Evolutionary conservation across 2,888 invertebrate genomes (phyloP).

Genomic region (Adelognathus sp.): DNA sequence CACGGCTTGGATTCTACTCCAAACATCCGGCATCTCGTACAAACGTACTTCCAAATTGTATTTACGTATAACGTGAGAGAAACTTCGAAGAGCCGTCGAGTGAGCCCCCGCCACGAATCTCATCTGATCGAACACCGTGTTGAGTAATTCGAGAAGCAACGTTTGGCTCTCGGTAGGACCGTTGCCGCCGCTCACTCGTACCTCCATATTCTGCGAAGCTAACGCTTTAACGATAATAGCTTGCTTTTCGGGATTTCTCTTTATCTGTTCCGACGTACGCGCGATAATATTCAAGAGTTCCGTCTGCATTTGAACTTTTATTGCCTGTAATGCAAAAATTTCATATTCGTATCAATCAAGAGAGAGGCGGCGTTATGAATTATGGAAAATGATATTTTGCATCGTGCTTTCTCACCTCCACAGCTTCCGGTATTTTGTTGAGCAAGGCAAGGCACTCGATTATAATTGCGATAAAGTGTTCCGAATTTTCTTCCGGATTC

Average conservation of each 20-base stretch:
- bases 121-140: slow-evolving; percentile 91
- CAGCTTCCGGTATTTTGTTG: slow-evolving; percentile 91
- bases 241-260: slow-evolving; percentile 59
- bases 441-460: slow-evolving; percentile 93
- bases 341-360: background rate
- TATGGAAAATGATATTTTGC: background rate
- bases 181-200: slow-evolving; percentile 54
- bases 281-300: slow-evolving; percentile 91
- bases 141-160: slow-evolving; percentile 85
- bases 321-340: slow-evolving; percentile 85
- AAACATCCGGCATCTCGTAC: slow-evolving; percentile 91
- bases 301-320: slow-evolving; percentile 91
- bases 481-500: slow-evolving; percentile 85
- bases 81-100: slow-evolving; percentile 86
- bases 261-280: slow-evolving; percentile 89
- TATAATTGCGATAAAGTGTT: slow-evolving; percentile 89
- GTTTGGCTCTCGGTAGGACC: slow-evolving; percentile 73
- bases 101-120: slow-evolving; percentile 91
- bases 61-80: slow-evolving; percentile 84
- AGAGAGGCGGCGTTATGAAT: background rate
- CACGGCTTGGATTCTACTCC: slow-evolving; percentile 94
- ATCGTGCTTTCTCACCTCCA: slow-evolving; percentile 89
- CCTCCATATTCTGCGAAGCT: slow-evolving; percentile 49
- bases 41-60: slow-evolving; percentile 83
- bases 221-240: slow-evolving; percentile 43